Evolutionary conservation across 2,113 vertebrate species (phyloP).

Genomic region (Zosterops japonicus): DNA sequence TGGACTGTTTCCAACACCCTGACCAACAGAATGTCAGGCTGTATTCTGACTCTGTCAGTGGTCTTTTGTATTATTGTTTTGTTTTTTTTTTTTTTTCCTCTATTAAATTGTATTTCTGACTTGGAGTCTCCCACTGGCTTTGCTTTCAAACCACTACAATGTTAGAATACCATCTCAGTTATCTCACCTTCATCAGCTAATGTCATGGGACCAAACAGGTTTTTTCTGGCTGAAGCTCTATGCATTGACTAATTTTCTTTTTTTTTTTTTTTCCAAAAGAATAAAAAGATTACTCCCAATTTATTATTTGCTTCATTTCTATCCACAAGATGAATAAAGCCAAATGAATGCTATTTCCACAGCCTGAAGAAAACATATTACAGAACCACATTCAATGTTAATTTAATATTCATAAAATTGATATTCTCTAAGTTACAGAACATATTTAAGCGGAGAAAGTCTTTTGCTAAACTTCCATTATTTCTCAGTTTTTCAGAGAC

Average conservation of each 20-base stretch:
- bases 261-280: neutral
- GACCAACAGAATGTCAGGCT: too few relatives aligned
- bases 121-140: too few relatives aligned
- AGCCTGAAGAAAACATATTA: neutral
- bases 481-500: neutral
- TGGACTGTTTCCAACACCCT: too few relatives aligned
- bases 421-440: conserved; percentile 28
- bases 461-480: neutral
- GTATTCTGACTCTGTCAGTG: too few relatives aligned
- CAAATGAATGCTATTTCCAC: neutral
- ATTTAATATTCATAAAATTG: conserved; percentile 40
- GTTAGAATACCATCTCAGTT: neutral
- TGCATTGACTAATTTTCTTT: neutral
- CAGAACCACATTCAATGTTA: neutral
- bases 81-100: too few relatives aligned
- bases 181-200: neutral
- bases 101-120: too few relatives aligned
- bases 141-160: too few relatives aligned
- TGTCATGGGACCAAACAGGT: neutral
- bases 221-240: neutral
- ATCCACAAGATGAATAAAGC: neutral
- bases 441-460: neutral
- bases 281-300: neutral
- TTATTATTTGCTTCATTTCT: neutral
- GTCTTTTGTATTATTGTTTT: too few relatives aligned